A percentile compares a stretch with the other conserved stretches of the same genome.
phyloP scores from a whole-genome alignment of 2,797 vertebrate species.

The Acrossocheilus fasciatus region DNA sequence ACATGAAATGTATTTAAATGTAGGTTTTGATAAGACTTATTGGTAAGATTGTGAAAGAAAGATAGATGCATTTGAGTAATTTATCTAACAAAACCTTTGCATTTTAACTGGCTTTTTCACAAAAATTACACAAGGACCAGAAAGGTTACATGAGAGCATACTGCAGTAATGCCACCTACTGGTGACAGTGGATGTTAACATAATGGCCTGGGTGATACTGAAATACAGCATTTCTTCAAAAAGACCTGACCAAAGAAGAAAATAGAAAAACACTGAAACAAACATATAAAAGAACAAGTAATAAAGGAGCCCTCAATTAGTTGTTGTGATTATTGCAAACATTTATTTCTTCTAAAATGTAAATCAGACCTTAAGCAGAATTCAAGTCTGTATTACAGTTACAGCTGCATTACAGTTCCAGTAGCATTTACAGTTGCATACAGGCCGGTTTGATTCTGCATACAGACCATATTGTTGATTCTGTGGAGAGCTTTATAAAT shows the following conservation, averaged over 20 bases:
- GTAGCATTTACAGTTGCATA: background rate
- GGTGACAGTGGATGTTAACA: background rate
- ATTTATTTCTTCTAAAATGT: conserved; percentile 12
- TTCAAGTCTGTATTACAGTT: background rate
- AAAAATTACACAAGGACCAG: background rate
- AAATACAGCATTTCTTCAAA: background rate
- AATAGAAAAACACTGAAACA: background rate
- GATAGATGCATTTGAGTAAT: background rate
- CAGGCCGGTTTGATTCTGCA: background rate
- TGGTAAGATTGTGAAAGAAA: background rate
- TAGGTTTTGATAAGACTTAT: background rate
- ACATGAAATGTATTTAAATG: background rate
- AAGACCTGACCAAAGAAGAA: background rate
- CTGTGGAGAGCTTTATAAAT: background rate
- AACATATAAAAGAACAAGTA: background rate
- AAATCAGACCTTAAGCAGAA: background rate
- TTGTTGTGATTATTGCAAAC: conserved; percentile 17
- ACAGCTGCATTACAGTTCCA: background rate
- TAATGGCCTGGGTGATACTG: background rate
- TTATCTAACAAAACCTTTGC: background rate
- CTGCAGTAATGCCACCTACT: conserved; percentile 34
- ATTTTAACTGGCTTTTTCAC: background rate
- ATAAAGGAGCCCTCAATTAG: background rate
- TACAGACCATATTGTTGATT: background rate
- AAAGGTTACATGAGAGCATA: conserved; percentile 13